A percentile compares a stretch with the other conserved stretches of the same genome.
phyloP scores from a whole-genome alignment of 2,113 vertebrate genomes.

The Pseudorasbora parva region DNA sequence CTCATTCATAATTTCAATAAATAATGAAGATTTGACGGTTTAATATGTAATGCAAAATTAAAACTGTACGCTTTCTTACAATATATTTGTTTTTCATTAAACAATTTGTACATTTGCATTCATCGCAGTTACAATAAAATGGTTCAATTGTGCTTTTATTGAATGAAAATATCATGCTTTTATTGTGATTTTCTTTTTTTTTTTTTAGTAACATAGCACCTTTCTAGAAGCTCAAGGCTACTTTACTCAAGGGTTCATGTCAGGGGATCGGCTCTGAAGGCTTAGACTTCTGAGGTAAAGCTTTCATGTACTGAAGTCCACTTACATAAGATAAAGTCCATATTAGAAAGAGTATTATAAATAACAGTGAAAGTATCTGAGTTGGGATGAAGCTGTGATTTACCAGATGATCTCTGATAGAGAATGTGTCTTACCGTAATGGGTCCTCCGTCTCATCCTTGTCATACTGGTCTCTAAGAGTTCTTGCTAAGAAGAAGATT shows the following conservation, averaged over 20 bases:
- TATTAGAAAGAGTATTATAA: conserved; percentile 15
- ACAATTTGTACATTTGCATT: neutral
- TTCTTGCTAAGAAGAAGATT: conserved; percentile 84
- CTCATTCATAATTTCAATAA: neutral
- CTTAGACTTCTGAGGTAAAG: neutral
- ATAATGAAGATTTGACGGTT: neutral
- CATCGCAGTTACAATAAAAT: neutral
- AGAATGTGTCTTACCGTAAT: conserved; percentile 75
- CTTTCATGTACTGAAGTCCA: neutral
- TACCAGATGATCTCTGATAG: neutral
- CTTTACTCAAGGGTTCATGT: neutral
- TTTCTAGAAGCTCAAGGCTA: neutral
- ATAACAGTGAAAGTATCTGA: neutral
- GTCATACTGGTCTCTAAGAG: conserved; percentile 81
- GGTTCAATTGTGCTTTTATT: neutral
- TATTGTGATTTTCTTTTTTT: too few species aligned
- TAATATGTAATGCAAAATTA: neutral
- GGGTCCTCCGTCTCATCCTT: conserved; percentile 80
- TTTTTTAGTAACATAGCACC: neutral
- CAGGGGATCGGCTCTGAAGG: neutral
- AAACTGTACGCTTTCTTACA: neutral
- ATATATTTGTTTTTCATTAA: neutral
- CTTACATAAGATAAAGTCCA: neutral
- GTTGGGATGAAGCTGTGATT: neutral
- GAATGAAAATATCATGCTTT: neutral